Percentiles rank a stretch among this genome's conserved stretches.
These are phyloP conservation scores for Sparidentex hasta DNA, from an alignment of 2,797 vertebrate genomes.

Conservation along the genomic window DNA sequence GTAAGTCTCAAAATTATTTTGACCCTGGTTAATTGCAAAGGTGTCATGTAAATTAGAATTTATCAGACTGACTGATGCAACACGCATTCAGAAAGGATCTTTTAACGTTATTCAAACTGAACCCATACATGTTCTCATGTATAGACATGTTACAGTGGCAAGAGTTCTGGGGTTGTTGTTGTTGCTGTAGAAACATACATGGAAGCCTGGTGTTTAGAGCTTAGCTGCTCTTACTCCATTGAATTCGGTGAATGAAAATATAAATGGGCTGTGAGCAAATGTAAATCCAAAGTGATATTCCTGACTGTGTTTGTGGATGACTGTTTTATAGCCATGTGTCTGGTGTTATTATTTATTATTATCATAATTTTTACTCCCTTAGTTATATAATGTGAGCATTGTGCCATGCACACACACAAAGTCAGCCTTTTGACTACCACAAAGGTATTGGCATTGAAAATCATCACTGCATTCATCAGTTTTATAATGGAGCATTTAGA, in stretches of 20 bases:
- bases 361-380: background rate
- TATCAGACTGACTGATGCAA: background rate
- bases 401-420: background rate
- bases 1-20: background rate
- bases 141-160: background rate
- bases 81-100: background rate
- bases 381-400: background rate
- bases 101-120: background rate
- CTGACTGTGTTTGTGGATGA: no score
- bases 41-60: background rate
- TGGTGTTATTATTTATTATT: no score
- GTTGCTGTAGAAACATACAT: background rate
- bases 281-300: no score
- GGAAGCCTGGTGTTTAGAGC: background rate
- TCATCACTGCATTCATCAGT: background rate
- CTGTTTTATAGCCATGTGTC: no score
- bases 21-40: background rate
- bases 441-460: conserved; percentile 18
- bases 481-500: conserved; percentile 15
- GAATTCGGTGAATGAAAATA: background rate
- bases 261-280: background rate
- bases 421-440: conserved; percentile 8
- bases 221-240: no score
- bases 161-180: background rate
- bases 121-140: background rate